A percentile compares a stretch with the other conserved stretches of the same genome.
phyloP scores from a whole-genome alignment of 2,797 vertebrate genomes.

The Micromesistius poutassou region DNA sequence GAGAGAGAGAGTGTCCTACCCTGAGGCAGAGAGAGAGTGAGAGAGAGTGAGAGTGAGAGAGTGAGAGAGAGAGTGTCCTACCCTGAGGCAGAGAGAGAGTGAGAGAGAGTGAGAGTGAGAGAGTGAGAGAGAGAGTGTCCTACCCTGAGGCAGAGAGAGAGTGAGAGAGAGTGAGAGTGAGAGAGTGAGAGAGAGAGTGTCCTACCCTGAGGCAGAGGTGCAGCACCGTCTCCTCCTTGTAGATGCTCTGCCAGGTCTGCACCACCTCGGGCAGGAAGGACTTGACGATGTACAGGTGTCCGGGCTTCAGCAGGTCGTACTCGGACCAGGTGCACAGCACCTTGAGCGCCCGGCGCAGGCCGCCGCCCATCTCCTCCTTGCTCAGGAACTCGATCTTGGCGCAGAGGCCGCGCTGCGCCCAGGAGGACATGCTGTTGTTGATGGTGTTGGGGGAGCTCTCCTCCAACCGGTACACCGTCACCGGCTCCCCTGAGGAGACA shows the following conservation, averaged over 20 bases:
- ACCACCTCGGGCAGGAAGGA: conserved; percentile 97
- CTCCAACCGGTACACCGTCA: conserved; percentile 95
- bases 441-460: conserved; percentile 96
- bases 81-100: too few relatives aligned
- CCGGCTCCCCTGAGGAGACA: conserved; percentile 83
- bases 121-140: too few relatives aligned
- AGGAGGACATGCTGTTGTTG: conserved; percentile 99
- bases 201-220: conserved; percentile 96
- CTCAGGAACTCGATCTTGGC: conserved; percentile 98
- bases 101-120: too few relatives aligned
- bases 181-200: not conserved
- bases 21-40: too few relatives aligned
- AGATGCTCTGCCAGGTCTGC: conserved; percentile 95
- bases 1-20: too few relatives aligned
- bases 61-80: not conserved
- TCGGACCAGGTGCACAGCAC: conserved; percentile 98
- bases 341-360: conserved; percentile 91
- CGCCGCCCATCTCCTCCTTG: conserved; percentile 98
- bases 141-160: too few relatives aligned
- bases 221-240: conserved; percentile 95
- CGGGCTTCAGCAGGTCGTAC: conserved; percentile 93
- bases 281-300: conserved; percentile 96
- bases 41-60: not conserved
- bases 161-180: too few relatives aligned
- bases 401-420: conserved; percentile 93